Conservation (phyloP, 2,797 vertebrate genomes). For the Enteromius radiatus region DNA sequence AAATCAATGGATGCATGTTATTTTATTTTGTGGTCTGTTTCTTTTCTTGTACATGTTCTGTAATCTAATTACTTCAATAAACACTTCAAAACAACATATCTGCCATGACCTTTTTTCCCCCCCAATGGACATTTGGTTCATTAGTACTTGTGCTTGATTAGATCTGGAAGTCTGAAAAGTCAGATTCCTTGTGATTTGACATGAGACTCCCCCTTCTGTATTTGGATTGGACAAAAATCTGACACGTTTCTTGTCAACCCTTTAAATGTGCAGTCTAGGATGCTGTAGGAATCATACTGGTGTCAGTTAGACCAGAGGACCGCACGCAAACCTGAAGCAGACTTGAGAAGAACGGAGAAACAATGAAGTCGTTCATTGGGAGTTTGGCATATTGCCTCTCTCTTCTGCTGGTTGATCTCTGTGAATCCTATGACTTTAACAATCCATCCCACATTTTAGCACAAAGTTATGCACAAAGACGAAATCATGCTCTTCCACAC, state of each 20-base stretch:
- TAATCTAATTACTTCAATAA: slow-evolving; percentile 77
- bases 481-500: slow-evolving; percentile 60
- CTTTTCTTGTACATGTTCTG: slow-evolving; percentile 69
- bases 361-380: slow-evolving; percentile 72
- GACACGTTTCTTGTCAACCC: slow-evolving; percentile 57
- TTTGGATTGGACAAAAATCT: slow-evolving; percentile 70
- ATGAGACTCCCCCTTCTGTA: slow-evolving; percentile 40
- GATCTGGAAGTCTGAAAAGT: not conserved
- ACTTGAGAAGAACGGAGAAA: slow-evolving; percentile 40
- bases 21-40: slow-evolving; percentile 66
- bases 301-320: slow-evolving; percentile 49
- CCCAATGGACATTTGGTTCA: not conserved
- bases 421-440: slow-evolving; percentile 71
- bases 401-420: slow-evolving; percentile 68
- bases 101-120: not conserved
- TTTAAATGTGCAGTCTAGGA: slow-evolving; percentile 64
- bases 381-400: slow-evolving; percentile 68
- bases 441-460: slow-evolving; percentile 65
- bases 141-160: not conserved
- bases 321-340: slow-evolving; percentile 28
- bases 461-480: slow-evolving; percentile 74
- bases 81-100: slow-evolving; percentile 70
- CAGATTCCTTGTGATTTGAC: not conserved
- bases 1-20: slow-evolving; percentile 80
- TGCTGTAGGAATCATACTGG: slow-evolving; percentile 48